These are phyloP conservation scores for Lucilia cuprina DNA, from an alignment of 1,140 invertebrate genomes.

Conservation along the genomic window DNA sequence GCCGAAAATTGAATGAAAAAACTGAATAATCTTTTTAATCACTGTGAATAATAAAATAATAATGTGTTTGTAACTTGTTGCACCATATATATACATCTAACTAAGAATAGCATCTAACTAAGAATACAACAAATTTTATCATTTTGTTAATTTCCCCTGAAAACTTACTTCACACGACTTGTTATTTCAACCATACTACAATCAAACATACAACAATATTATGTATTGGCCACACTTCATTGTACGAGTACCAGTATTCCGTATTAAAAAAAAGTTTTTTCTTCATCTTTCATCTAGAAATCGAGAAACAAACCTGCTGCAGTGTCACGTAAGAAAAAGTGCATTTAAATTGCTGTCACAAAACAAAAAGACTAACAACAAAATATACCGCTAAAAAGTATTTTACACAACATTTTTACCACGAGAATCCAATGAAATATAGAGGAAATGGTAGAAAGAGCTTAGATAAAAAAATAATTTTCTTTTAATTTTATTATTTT, in stretches of 20 bases:
- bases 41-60: background rate
- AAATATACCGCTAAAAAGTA: slow-evolving; percentile 1
- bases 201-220: too few relatives aligned
- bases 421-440: background rate
- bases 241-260: too few relatives aligned
- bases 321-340: slow-evolving; percentile 14
- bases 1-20: background rate
- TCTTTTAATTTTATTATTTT: too few relatives aligned
- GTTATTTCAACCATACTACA: background rate
- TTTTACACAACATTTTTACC: background rate
- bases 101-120: background rate
- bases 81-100: background rate
- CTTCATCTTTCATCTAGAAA: background rate
- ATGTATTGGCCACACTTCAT: background rate
- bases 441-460: background rate
- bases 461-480: background rate
- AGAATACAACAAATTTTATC: background rate
- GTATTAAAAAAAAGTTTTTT: background rate
- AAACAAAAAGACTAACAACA: background rate
- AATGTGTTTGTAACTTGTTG: background rate
- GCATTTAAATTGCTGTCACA: slow-evolving; percentile 14
- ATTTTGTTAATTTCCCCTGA: background rate
- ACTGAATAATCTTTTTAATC: background rate
- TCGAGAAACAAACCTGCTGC: background rate
- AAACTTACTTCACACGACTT: background rate